phyloP scores from a whole-genome alignment of 2,888 invertebrate genomes.

The Malachius bipustulatus region DNA sequence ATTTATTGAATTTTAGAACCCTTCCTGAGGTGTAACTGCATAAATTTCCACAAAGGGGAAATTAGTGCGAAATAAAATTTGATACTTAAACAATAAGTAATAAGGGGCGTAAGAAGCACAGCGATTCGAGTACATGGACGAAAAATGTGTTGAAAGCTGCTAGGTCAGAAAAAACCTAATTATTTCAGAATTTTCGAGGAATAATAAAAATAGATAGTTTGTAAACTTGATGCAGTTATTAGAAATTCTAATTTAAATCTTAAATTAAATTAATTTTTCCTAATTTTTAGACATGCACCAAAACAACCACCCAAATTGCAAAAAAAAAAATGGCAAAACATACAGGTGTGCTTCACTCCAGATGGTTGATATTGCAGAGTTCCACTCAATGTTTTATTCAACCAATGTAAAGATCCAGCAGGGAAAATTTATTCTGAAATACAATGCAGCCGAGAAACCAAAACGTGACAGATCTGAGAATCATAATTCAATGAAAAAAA shows the following conservation, averaged over 20 bases:
- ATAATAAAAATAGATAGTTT: no score
- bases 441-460: background rate
- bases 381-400: background rate
- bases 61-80: no score
- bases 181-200: no score
- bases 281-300: background rate
- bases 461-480: conserved; percentile 1
- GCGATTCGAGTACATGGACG: background rate
- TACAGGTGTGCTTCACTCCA: background rate
- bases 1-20: no score
- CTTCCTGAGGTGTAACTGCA: no score
- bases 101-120: background rate
- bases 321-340: background rate
- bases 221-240: background rate
- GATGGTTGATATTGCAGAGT: background rate
- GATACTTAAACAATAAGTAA: no score
- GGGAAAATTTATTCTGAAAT: conserved; percentile 1
- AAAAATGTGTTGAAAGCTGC: no score
- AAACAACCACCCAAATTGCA: no score
- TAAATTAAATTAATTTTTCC: background rate
- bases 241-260: background rate
- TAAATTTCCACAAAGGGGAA: no score
- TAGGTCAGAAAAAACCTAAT: no score
- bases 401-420: background rate
- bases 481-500: background rate